Evolutionary conservation across 2,113 vertebrate genomes (phyloP), one percentile per base, ranked within the genome.

Genomic region (Benitochromis conjunctus): DNA sequence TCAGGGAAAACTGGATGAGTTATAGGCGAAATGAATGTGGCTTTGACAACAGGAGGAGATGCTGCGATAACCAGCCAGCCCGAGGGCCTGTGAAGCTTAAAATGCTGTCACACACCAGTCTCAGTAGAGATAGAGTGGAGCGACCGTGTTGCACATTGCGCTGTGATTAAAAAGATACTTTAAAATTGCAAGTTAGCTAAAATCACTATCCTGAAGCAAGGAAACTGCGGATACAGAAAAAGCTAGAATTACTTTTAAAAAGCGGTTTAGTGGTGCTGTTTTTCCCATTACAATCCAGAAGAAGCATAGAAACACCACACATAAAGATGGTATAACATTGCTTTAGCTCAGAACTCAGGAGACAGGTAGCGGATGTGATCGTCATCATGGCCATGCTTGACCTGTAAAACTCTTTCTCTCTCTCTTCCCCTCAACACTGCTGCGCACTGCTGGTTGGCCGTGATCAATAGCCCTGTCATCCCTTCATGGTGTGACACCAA

Each of bases 401-500:
- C 83, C 74, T 34, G 46, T 76, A 31, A 76, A 31, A 19, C 46
- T 34, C 46, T 46, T 51, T 76, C 69, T 76, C 16, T 29, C 58
- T 78, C 56, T 60, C 62, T 48, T 78, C 29, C 34, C 51, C 29
- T 74, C 81, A 64, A n/a, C 51, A 19, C 80, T 82, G 62, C 83
- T 58, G 57, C 2, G 12, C 84, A 79, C 46, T 82, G 83, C 54
- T 86, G 58, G 80, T 41, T 18, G 48, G 76, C 81, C 56, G 58
- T 88, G 92, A 95, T 95, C 93, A 78, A 91, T 94, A 87, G 26
- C 55, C 48, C 83, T 83, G 57, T 82, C 83, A 88, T 88, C 82
- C 78, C 85, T 81, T 91, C 84, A 38, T 91, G 89, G 84, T 80
- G 93, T 91, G 93, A 95, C 93, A 93, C 82, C 83, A 83, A 86